Evolutionary conservation across 2,113 vertebrate genomes (phyloP), one percentile per base, ranked within the genome.

Genomic region (Vanacampus margaritifer): DNA sequence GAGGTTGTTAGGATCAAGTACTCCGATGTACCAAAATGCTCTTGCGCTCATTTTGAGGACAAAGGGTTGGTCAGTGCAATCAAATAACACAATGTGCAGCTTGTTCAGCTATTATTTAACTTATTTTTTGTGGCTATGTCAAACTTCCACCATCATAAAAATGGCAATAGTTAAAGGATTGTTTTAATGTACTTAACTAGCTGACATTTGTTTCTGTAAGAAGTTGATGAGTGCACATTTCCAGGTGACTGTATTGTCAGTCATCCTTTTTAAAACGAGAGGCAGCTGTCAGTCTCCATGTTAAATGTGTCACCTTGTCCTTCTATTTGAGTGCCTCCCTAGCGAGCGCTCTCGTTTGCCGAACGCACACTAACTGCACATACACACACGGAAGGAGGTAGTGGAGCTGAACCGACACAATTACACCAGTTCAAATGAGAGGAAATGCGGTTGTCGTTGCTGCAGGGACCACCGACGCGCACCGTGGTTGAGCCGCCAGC

Each of bases 291-390:
- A 70, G 51, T 74, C 66, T 69, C 37, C 63, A 12, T 16, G 71
- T 78, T 75, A 76, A 82, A 65, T 78, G 79, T 82, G 67, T 81
- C 82, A 79, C 77, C 72, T 71, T 72, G 79, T 74, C 64, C 60
- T 67, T 64, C 79, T 76, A 63, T 78, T 81, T 80, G 51, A 46
- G 72, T 73, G 50, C 63, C n/a, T 56, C 21, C 0, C 0, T 16
- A 9, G 53, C 16, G 19, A 60, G 35, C 58, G 2, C 8, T 11
- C 19, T 59, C 32, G 36, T n/a, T 66, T 37, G 60, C 72, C 63
- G 67, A 66, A 72, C 62, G 54, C 57, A n/a, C 46, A 16, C 71
- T 35, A 10, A 13, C 50, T 69, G 72, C 64, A 66, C 74, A 76
- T 78, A 50, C 3, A 32, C 28, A n/a, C 43, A 43, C 35, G 62